These are phyloP conservation scores for Pangasius mekongensis DNA, from an alignment of 2,797 vertebrate genomes.

Conservation along the genomic window DNA sequence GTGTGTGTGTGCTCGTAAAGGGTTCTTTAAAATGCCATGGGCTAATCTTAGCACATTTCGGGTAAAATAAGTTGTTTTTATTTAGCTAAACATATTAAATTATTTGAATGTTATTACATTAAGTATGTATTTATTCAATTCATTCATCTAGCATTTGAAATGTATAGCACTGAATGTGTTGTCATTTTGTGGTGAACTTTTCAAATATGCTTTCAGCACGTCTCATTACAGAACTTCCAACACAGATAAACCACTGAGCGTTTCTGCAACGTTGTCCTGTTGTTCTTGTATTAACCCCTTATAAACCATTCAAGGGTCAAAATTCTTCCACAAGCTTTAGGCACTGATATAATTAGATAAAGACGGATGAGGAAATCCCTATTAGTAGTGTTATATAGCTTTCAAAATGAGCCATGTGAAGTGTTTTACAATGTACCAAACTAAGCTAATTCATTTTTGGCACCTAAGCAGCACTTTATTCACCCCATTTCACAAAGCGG, in stretches of 20 bases:
- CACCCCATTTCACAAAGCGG: conserved; percentile 9
- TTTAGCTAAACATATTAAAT: background rate
- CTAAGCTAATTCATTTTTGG: conserved; percentile 5
- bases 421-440: background rate
- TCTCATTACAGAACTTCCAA: background rate
- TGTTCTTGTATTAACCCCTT: background rate
- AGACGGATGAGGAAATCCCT: background rate
- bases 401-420: background rate
- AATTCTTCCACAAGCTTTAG: background rate
- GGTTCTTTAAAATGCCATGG: background rate
- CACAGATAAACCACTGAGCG: background rate
- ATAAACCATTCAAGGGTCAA: background rate
- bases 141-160: background rate
- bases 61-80: background rate
- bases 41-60: background rate
- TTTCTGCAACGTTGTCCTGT: background rate
- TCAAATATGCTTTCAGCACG: background rate
- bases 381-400: background rate
- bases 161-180: background rate
- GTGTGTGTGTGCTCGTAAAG: background rate
- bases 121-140: background rate
- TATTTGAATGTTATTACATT: background rate
- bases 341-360: background rate
- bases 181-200: background rate
- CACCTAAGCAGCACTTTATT: conserved; percentile 29